These are phyloP conservation scores for Gisinianus flammeolus DNA, from an alignment of 2,888 invertebrate species.

Conservation along the genomic window DNA sequence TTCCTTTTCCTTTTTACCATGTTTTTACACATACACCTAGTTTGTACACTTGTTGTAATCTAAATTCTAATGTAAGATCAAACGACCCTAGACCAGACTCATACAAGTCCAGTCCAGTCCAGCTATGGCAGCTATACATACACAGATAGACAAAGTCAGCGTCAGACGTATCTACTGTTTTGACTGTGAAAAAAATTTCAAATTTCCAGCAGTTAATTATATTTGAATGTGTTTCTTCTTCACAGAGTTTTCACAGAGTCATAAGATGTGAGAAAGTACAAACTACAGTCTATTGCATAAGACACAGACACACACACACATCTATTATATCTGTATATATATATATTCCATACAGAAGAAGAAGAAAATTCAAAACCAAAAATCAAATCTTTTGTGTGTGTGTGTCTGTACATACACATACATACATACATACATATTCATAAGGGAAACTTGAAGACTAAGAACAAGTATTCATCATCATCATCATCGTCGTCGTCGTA, in stretches of 20 bases:
- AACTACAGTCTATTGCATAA: neutral
- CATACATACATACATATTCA: neutral
- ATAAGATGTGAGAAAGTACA: neutral
- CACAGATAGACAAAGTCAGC: neutral
- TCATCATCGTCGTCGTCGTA: neutral
- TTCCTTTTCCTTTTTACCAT: neutral
- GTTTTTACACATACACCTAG: neutral
- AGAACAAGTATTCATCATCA: neutral
- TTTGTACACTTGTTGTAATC: no score
- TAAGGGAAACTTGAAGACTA: neutral
- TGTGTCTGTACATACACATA: neutral
- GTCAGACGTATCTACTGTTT: neutral
- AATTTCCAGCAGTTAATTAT: neutral
- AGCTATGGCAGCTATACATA: neutral
- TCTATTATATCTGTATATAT: no score
- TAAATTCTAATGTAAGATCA: no score
- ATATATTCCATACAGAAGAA: neutral
- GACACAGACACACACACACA: neutral
- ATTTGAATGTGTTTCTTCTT: neutral
- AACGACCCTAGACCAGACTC: no score
- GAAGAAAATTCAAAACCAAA: neutral
- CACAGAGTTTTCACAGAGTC: neutral
- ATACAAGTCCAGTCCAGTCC: neutral
- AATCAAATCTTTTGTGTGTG: neutral
- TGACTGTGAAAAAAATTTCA: neutral